phyloP scores from a whole-genome alignment of 2,888 invertebrate species.

The Parnassius orleans region DNA sequence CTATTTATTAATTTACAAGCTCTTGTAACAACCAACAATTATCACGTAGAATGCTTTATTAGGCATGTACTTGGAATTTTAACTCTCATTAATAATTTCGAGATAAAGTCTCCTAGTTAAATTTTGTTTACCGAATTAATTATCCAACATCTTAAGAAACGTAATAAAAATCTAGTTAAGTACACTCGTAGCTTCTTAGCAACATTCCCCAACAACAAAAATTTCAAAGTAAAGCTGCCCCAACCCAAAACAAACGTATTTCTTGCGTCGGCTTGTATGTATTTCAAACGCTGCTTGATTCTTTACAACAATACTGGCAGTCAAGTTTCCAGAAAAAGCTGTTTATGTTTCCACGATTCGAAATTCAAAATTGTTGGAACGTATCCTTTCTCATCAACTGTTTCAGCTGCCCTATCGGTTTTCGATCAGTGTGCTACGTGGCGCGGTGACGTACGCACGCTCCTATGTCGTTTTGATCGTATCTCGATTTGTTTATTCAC shows the following conservation, averaged over 20 bases:
- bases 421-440: conserved; percentile 62
- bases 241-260: too few species aligned
- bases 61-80: background rate
- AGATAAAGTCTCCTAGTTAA: background rate
- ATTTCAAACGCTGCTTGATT: too few species aligned
- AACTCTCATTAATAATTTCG: background rate
- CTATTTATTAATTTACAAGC: too few species aligned
- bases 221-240: too few species aligned
- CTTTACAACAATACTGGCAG: conserved; percentile 1
- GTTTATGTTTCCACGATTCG: conserved; percentile 26
- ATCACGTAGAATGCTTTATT: too few species aligned
- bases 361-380: conserved; percentile 29
- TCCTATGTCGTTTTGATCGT: conserved; percentile 17
- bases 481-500: conserved; percentile 24
- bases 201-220: background rate
- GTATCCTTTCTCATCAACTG: conserved; percentile 37
- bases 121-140: conserved; percentile 8
- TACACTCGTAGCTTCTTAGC: background rate
- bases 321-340: background rate
- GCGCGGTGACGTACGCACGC: conserved; percentile 57
- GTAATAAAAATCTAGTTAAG: background rate
- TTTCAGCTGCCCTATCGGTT: conserved; percentile 49
- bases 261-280: too few species aligned
- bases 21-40: too few species aligned
- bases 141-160: background rate